Base-by-base conservation (phyloP, 2,888 invertebrate species). In the Esperia sulphurella region DNA sequence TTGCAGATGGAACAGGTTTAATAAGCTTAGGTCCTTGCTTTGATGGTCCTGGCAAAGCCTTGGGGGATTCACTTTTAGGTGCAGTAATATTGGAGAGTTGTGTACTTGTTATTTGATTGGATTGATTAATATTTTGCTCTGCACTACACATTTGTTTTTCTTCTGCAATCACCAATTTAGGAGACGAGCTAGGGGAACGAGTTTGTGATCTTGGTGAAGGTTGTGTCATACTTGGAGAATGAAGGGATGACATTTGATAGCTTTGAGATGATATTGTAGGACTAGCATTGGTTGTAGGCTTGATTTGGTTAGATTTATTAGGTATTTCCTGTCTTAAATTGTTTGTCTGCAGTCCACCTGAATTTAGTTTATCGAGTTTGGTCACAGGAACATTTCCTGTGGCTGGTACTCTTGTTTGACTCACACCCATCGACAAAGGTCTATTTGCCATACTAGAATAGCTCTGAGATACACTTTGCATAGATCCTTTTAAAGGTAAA, bases 111-210 rank as follows among this genome's bases (percentile, higher is more conserved):
- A 86, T 80, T 69, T 84, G 83, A 66, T 81, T 86, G 38, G 84
- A 80, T 54, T 89, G 89, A 59, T 80, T 83, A 7, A 78, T 59
- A 58, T 63, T 80, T 47, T 70, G 70, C 48, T 90, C 90, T 45
- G 62, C 56, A 58, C 55, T 75, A 51, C 60, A 70, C 13, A 71
- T 63, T 65, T 89, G 89, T 60, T 89, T 90, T 45, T 89, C 89
- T 65, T 90, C 90, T 48, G 90, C 90, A 59, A 90, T 90, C 1
- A 90, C 85, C 53, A 90, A 68, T 59, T 90, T 90, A 33, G 90
- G 90, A 33, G 90, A 90, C 35, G 88, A 89, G 59, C 90, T 90
- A 21, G 90, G 90, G 14, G 90, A 90, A n/a, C 90, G 78, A 37
- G 84, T 87, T 63, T 86, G 89, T 29, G 82, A 71, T 54, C 87